Evolutionary conservation across 2,797 vertebrate genomes (phyloP).

Genomic region (Miichthys miiuy): DNA sequence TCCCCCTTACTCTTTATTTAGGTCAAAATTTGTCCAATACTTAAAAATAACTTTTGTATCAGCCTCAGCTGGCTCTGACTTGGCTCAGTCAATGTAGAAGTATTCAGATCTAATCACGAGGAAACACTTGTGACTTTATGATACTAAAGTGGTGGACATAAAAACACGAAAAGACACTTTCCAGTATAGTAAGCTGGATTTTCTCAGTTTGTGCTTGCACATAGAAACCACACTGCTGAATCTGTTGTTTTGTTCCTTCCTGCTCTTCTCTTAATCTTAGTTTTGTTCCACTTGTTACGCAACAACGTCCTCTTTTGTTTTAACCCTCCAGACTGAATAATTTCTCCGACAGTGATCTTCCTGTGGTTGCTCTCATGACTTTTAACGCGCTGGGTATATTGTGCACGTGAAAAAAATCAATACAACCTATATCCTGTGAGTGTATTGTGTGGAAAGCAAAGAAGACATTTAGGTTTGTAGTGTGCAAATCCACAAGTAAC

Average conservation of each 20-base stretch:
- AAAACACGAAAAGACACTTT: background rate
- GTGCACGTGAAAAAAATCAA: background rate
- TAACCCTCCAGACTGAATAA: slow-evolving; percentile 33
- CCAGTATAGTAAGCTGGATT: slow-evolving; percentile 33
- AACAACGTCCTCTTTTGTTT: slow-evolving; percentile 68
- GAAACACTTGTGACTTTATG: slow-evolving; percentile 8
- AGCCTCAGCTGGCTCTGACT: background rate
- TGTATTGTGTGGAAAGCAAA: background rate
- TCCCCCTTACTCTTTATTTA: background rate
- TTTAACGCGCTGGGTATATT: slow-evolving; percentile 21
- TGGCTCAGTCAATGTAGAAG: too few relatives aligned
- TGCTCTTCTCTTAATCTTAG: slow-evolving; percentile 11
- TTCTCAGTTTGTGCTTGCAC: slow-evolving; percentile 30
- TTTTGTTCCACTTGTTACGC: slow-evolving; percentile 49
- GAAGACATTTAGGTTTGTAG: background rate
- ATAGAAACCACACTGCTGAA: slow-evolving; percentile 63
- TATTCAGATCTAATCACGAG: background rate
- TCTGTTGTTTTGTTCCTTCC: slow-evolving; percentile 58
- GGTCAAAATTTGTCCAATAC: background rate
- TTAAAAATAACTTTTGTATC: too few relatives aligned
- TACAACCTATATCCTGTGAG: background rate
- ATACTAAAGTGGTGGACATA: background rate
- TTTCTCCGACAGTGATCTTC: slow-evolving; percentile 43
- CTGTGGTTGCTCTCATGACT: slow-evolving; percentile 40
- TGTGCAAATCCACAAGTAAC: background rate